Base-by-base conservation (phyloP, 2,797 vertebrate genomes). In the Notoglanidium macrostoma region DNA sequence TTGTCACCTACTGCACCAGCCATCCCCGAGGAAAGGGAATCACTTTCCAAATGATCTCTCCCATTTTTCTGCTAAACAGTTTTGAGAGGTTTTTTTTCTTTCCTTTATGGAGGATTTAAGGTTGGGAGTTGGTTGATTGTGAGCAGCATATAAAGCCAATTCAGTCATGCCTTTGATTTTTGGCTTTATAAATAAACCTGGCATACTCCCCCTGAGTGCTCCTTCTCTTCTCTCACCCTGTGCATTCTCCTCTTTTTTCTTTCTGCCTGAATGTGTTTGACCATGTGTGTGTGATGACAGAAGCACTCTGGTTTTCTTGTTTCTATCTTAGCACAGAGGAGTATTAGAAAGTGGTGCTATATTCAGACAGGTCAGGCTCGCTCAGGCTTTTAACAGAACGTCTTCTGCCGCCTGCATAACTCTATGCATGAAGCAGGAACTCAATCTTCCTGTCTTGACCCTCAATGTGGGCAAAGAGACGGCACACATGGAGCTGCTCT, bases 391-490 rank as follows among this genome's bases (percentile, higher is more conserved):
- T 90, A 90, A 86, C 86, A 88, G 35, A 54, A 80, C 29, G 40
- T 51, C 72, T 72, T 85, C 76, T 86, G 76, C 73, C 32, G 9
- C 51, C 83, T n/a, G 65, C 83, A 91, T 89, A 78, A 89, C 88
- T 91, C 83, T 89, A 91, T 91, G 85, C 82, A 89, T 89, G 85
- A 90, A 87, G 84, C 83, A 86, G 74, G 83, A 87, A 86, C 67
- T 88, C 78, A 86, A 87, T 89, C 73, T 84, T 83, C 46, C 46
- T 57, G 40, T 46, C 55, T 73, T 78, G 87, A 79, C 59, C 29
- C 72, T 76, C 29, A 14, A n/a, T 68, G 40, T 15, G 19, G 21
- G 12, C 65, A 68, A 76, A 21, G 29, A 35, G 19, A 57, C 23
- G 32, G 32, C 10, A n/a, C 21, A 46, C 14, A 63, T 63, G 79